Evolutionary conservation across 2,797 vertebrate species (phyloP), one percentile per base, ranked within the genome.

Genomic region (Mycteria americana): DNA sequence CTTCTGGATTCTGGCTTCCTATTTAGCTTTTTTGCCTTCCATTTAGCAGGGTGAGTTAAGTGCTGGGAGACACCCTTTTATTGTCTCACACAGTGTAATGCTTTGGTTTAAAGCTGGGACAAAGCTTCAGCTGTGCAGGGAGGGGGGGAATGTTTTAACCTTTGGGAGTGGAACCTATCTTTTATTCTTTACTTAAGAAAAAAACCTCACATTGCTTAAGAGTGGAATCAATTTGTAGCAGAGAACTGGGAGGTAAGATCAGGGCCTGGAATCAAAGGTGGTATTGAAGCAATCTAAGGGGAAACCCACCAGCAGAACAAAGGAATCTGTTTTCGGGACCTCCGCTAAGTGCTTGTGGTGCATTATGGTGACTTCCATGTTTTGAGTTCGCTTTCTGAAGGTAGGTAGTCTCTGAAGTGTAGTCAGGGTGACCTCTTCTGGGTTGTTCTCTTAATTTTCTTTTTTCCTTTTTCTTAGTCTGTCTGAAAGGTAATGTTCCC

Each of bases 381-480:
- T 91, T 85, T 81, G 31, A 74, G 39, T 86, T 74, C 90, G 46
- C 45, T 72, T 91, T 93, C 67, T 87, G 63, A 90, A 90, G 60
- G 62, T 54, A 48, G n/a, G 4, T 64, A 35, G 33, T 88, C 62
- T 70, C 41, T 85, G 53, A 86, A 88, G 15, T 62, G 43, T 65
- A 51, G 65, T 76, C 25, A 68, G 7, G 13, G 21, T 83, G 60
- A 72, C 24, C 13, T 62, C 45, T 85, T 77, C 23, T 79, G 27
- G 10, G n/a, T 88, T 64, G 18, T 19, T 83, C 18, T 68, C 46
- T 54, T 45, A 45, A 28, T 57, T 54, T 59, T 51, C 39, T 84
- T 57, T 75, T 64, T 14, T 5, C 3, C 6, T 77, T 92, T 63
- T 65, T 59, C 48, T 62, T 73, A 46, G 18, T 33, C n/a, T 92